Base-by-base conservation (phyloP, 2,797 vertebrate genomes). In the Mus minutoides region DNA sequence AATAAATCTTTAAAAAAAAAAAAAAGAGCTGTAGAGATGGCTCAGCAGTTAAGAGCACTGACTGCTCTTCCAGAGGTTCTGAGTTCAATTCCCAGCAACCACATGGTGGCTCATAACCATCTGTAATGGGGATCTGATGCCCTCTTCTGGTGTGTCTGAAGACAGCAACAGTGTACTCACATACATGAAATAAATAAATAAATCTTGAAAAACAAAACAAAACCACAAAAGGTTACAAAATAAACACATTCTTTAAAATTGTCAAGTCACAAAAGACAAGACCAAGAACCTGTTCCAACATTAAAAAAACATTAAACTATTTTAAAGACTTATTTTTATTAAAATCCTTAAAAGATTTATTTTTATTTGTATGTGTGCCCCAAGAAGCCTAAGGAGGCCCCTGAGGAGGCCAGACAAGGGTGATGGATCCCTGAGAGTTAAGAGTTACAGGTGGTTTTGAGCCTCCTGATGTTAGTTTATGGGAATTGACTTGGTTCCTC, bases 191-290 rank as follows among this genome's bases (percentile, higher is more conserved):
- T 54, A 54, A 54, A 54, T 54, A 54, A 54, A 54, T 54, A 49
- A 49, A 49, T 49, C 10, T 16, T 54, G 2, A 54, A 54, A 54
- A 60, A 60, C 56, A 73, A 88, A 91, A 16, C 52, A 14, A 54
- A 54, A 54, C 52, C 52, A 16, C n/a, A 60, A 67, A 88, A 88
- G 52, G 87, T 90, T 75, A 83, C 7, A 93, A 94, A 94, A 90
- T 75, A 89, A 91, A 94, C 84, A 40, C 4, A 94, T 52, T 71
- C 90, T 93, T 82, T 6, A 71, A 82, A 88, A 96, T 84, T 88
- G 43, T 78, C 75, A 85, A 90, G 58, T 80, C 26, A 92, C 92
- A 29, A 95, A 67, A 85, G 58, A 64, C 40, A 84, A 84, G 60
- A 64, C 29, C 17, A 64, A 46, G 60, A 64, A 64, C 21, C 40